phyloP scores from a whole-genome alignment of 1,140 invertebrate genomes.

The Magallana angulata region DNA sequence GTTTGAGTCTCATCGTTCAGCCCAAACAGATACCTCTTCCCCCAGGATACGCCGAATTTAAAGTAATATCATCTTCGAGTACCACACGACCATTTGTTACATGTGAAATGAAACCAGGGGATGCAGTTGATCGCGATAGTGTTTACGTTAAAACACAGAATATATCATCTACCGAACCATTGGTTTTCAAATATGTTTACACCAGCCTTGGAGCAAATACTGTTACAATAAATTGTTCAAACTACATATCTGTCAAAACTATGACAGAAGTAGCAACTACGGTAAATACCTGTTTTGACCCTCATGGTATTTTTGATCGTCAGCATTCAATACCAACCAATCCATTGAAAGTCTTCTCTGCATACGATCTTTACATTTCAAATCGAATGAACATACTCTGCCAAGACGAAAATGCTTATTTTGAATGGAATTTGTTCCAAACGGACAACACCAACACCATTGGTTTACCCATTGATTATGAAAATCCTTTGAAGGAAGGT shows the following conservation, averaged over 20 bases:
- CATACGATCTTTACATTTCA: not conserved
- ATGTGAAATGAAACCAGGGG: not conserved
- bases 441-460: not conserved
- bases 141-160: slow-evolving; percentile 12
- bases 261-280: not conserved
- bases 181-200: not conserved
- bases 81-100: not conserved
- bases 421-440: not conserved
- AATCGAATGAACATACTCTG: not conserved
- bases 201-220: not conserved
- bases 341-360: not conserved
- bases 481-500: not conserved
- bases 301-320: not conserved
- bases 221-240: not conserved
- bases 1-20: not conserved
- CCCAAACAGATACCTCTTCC: not conserved
- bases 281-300: not conserved
- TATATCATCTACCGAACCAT: not conserved
- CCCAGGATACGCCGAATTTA: not conserved
- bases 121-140: slow-evolving; percentile 4
- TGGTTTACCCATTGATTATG: not conserved
- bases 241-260: not conserved
- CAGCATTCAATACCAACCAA: not conserved
- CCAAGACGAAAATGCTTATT: not conserved
- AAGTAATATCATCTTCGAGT: not conserved